A percentile compares a stretch with the other conserved stretches of the same genome.
Conservation (phyloP, 2,888 invertebrate species). For the Diplazon laetatorius region DNA sequence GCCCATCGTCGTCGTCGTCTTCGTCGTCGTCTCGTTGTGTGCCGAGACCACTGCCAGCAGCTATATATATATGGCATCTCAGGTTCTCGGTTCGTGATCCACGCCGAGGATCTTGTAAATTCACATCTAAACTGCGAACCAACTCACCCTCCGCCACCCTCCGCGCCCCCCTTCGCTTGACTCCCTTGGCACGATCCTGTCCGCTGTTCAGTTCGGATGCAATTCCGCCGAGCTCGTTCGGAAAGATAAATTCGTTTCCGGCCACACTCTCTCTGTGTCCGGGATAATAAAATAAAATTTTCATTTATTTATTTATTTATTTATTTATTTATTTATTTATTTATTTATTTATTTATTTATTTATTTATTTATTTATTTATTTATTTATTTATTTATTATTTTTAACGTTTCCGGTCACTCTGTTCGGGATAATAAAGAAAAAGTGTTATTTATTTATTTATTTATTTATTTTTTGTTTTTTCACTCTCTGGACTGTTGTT, state of each 20-base stretch:
- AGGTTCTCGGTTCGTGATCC: constrained; percentile 22
- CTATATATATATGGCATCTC: constrained; percentile 15
- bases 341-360: no score
- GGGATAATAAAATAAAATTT: neutral
- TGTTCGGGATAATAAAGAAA: no score
- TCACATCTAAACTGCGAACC: constrained; percentile 30
- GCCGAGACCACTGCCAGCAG: neutral
- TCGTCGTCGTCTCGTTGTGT: constrained; percentile 21
- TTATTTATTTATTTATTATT: no score
- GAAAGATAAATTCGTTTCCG: constrained; percentile 15
- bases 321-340: no score
- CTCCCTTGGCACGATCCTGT: neutral
- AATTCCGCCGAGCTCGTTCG: neutral
- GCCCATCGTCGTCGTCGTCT: constrained; percentile 47
- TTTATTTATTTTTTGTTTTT: no score
- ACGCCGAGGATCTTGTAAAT: constrained; percentile 42
- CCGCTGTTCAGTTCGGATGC: constrained; percentile 4
- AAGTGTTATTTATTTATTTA: no score
- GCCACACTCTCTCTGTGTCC: neutral
- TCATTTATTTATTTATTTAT: constrained; percentile 10
- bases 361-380: no score
- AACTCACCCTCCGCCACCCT: no score
- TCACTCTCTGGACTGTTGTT: no score
- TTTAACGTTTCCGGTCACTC: no score
- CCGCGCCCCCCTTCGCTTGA: neutral